phyloP scores from a whole-genome alignment of 2,888 invertebrate species.

The Nephrocerus scutellatus region DNA sequence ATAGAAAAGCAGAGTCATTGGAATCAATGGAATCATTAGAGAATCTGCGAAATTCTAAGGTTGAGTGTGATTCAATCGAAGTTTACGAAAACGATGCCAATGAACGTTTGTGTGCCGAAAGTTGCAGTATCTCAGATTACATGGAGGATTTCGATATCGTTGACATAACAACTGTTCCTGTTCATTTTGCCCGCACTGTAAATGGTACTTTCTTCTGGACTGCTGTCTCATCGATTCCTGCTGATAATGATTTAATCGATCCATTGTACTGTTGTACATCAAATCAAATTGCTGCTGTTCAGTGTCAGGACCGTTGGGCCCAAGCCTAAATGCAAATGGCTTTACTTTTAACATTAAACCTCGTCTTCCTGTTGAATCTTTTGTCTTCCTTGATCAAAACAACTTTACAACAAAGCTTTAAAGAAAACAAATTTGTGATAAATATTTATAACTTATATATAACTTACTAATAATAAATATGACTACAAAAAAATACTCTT shows the following conservation, averaged over 20 bases:
- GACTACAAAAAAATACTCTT: neutral
- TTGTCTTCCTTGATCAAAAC: slow-evolving; percentile 15
- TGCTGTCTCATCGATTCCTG: slow-evolving; percentile 49
- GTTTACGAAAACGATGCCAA: slow-evolving; percentile 41
- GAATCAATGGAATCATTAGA: slow-evolving; percentile 43
- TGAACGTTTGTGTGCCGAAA: slow-evolving; percentile 32
- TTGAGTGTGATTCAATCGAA: slow-evolving; percentile 47
- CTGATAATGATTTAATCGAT: slow-evolving; percentile 42
- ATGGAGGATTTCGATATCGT: slow-evolving; percentile 39
- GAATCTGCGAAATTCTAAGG: slow-evolving; percentile 40
- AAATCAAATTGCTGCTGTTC: slow-evolving; percentile 39
- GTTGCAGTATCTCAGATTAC: slow-evolving; percentile 27
- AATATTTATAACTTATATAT: too few relatives aligned
- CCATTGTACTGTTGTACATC: slow-evolving; percentile 40
- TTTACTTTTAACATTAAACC: too few relatives aligned
- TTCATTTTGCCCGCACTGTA: slow-evolving; percentile 70
- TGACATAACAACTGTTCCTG: slow-evolving; percentile 50
- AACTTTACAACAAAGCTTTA: slow-evolving; percentile 20
- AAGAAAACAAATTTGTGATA: slow-evolving; percentile 17
- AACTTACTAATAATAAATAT: neutral
- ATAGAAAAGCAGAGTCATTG: slow-evolving; percentile 34
- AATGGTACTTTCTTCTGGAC: slow-evolving; percentile 83
- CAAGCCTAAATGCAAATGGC: slow-evolving; percentile 60
- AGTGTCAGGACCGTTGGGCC: slow-evolving; percentile 56
- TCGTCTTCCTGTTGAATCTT: too few relatives aligned